Base-by-base conservation (phyloP, 2,888 invertebrate species). In the Agonopterix subpropinquella region DNA sequence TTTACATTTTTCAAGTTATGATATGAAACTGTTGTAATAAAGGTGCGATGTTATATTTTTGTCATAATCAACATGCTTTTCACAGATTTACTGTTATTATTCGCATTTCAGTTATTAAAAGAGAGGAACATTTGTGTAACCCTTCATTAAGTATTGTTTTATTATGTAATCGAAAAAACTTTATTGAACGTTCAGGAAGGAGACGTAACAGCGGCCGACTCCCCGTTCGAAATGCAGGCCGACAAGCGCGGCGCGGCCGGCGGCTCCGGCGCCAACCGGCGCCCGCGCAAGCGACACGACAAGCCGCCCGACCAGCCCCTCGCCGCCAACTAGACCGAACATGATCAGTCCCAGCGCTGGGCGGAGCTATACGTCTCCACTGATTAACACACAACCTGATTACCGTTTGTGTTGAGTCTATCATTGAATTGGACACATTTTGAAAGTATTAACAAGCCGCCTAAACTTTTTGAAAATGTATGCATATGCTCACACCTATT, bases 201-300 rank as follows among this genome's bases (percentile, higher is more conserved):
- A 36, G 90, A 90, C 57, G 80, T 89, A 49, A 79, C 85, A 1
- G 89, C 89, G n/a, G 68, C 83, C 2, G 91, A 90, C 61, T 90
- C 90, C 0, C 84, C 89, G 8, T 90, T 90, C 64, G 92, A 92
- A 57, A 79, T 87, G 61, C 86, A 88, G 53, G 73, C 81, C 2
- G 92, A 91, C 64, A 92, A 92, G 75, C 89, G 92, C 50, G 87
- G 90, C 65, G 90, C 70, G 73, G 9, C 53, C 58, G 89, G 58
- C 79, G 90, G 53, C 71, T 88, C 90, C 49, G 84, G 85, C 58
- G 90, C 60, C 8, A 87, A 82, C 1, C 65, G 86, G 41, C 87
- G 89, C 83, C 66, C 58, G 35, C 2, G 75, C 88, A 43, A 89
- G 89, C 2, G 75, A 4, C 80, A 77, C 65, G 84, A 85, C 76